Evolutionary conservation across 2,113 vertebrate genomes (phyloP).

Genomic region (Corythornis cristatus): DNA sequence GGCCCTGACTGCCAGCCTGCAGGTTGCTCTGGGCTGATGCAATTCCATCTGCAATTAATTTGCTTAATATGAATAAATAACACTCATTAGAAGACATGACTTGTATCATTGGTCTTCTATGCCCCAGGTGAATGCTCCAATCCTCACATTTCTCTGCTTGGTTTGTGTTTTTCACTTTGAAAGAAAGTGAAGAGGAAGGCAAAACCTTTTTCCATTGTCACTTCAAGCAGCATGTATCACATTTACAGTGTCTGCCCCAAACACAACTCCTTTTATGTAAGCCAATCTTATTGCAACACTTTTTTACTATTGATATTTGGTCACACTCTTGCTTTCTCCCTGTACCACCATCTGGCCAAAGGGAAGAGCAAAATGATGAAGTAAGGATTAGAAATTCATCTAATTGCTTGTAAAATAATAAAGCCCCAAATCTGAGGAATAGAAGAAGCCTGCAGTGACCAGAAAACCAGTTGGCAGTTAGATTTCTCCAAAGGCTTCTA

Average conservation of each 20-base stretch:
- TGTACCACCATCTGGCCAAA: neutral
- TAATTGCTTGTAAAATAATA: neutral
- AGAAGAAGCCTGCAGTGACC: constrained; percentile 4
- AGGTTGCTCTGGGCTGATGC: neutral
- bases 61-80: constrained; percentile 15
- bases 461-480: neutral
- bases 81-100: neutral
- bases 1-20: neutral
- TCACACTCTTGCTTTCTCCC: neutral
- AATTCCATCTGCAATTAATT: constrained; percentile 20
- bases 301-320: neutral
- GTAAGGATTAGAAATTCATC: neutral
- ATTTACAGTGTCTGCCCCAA: neutral
- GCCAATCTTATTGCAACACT: neutral
- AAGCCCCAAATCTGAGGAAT: neutral
- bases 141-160: neutral
- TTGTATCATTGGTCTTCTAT: neutral
- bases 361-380: neutral
- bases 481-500: neutral
- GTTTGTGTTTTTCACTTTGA: neutral
- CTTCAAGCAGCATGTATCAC: neutral
- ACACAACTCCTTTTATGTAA: neutral
- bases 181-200: neutral
- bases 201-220: neutral
- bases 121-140: neutral